A percentile compares a stretch with the other conserved stretches of the same genome.
These are phyloP conservation scores for Trissoscelio sp. DNA, from an alignment of 2,888 invertebrate species.

Conservation along the genomic window DNA sequence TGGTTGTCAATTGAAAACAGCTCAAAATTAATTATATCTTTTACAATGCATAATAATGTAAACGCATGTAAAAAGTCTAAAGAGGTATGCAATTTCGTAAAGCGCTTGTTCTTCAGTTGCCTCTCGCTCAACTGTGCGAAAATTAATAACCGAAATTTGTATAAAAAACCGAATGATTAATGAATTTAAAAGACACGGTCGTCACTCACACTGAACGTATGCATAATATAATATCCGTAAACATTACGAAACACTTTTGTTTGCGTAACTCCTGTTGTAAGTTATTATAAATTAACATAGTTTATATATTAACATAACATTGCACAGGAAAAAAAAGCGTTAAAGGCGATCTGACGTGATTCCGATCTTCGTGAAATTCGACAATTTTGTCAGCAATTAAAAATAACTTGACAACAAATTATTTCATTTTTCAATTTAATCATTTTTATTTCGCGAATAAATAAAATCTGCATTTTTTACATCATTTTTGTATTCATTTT, in stretches of 20 bases:
- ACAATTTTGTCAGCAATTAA: background rate
- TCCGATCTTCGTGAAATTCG: background rate
- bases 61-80: too few relatives aligned
- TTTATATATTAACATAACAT: constrained; percentile 25
- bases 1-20: too few relatives aligned
- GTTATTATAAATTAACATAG: constrained; percentile 37
- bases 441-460: too few relatives aligned
- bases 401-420: too few relatives aligned
- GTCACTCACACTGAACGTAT: constrained; percentile 8
- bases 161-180: constrained; percentile 30
- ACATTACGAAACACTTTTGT: constrained; percentile 45
- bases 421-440: too few relatives aligned
- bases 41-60: too few relatives aligned
- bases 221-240: constrained; percentile 48
- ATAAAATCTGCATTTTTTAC: too few relatives aligned
- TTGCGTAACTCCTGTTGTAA: constrained; percentile 26
- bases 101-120: background rate
- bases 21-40: too few relatives aligned
- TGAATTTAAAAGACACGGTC: constrained; percentile 27
- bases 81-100: too few relatives aligned
- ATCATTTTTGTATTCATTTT: too few relatives aligned
- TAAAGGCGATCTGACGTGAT: background rate
- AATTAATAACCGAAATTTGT: constrained; percentile 45
- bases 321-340: background rate
- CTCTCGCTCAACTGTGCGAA: constrained; percentile 10